These are phyloP conservation scores for Tylochromis polylepis DNA, from an alignment of 2,113 vertebrate genomes.

Conservation along the genomic window DNA sequence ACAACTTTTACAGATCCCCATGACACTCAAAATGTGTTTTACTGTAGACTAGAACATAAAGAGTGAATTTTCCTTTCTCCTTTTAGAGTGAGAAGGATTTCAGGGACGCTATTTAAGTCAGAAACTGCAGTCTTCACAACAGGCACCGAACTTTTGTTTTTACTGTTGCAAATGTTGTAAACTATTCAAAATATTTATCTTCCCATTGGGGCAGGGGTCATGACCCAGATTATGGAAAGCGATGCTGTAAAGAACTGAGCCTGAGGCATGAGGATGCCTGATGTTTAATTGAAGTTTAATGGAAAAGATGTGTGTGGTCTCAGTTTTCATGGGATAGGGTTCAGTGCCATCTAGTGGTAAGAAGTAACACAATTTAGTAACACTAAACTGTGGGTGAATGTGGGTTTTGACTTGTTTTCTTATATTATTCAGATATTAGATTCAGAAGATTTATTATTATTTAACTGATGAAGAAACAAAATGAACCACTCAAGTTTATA, in stretches of 20 bases:
- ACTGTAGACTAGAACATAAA: background rate
- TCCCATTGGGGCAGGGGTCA: background rate
- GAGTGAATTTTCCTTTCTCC: background rate
- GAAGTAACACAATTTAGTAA: background rate
- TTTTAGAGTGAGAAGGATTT: background rate
- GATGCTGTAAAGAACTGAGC: background rate
- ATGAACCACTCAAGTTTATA: background rate
- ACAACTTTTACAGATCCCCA: background rate
- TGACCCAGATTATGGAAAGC: background rate
- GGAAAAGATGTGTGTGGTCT: background rate
- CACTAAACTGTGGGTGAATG: background rate
- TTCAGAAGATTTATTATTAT: background rate
- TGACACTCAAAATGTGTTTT: conserved; percentile 10
- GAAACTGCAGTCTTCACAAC: background rate
- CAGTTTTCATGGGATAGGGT: conserved; percentile 1
- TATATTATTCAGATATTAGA: background rate
- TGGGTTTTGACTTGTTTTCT: background rate
- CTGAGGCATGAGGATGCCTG: background rate
- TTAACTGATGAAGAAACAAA: background rate
- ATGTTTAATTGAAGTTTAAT: conserved; percentile 1
- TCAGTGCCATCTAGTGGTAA: conserved; percentile 61
- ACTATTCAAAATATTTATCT: background rate
- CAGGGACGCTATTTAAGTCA: background rate
- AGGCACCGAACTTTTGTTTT: background rate
- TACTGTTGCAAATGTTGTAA: background rate